Evolutionary conservation across 2,797 vertebrate species (phyloP), one percentile per base, ranked within the genome.

Genomic region (Gouania willdenowi): DNA sequence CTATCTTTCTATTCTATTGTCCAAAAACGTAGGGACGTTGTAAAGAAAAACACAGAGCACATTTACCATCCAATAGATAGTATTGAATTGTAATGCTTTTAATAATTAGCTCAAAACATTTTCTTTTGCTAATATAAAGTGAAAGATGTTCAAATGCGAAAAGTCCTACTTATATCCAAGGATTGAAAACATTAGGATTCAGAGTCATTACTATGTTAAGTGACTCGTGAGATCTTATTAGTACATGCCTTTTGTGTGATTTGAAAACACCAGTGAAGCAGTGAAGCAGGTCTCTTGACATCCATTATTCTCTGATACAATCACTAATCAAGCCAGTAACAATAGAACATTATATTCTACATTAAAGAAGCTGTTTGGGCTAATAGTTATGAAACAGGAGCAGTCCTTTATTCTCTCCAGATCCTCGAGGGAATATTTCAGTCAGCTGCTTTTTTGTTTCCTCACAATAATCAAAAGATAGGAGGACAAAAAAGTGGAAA

Each of bases 251-350:
- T 26, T 26, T 40, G 36, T 50, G 23, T 20, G 3, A 43, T 33
- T 34, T 45, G 17, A 27, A 41, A 37, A 42, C 24, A 24, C 2
- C 17, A 26, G 6, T 19, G 25, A 14, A 55, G 40, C 15, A 5
- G 1, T 15, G 20, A 25, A 15, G 53, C 57, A 59, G n/a, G 24
- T 21, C 37, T 37, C 40, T 26, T 14, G 49, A 45, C 43, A 56
- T 48, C 27, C 23, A 46, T 42, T 55, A 22, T 53, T 12, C 24
- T 26, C 29, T 14, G 48, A 75, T 64, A 62, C 8, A 43, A 60
- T 71, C 58, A 23, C 38, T 66, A 63, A 77, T 79, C 73, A 65
- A 48, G 10, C 4, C 8, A 8, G 23, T 55, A 33, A 42, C 41
- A 32, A 51, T 21, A 23, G 56, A 59, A 58, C 28, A 54, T 43